phyloP scores from a whole-genome alignment of 92 coral and sea anemone genomes.

The Diadumene lineata region DNA sequence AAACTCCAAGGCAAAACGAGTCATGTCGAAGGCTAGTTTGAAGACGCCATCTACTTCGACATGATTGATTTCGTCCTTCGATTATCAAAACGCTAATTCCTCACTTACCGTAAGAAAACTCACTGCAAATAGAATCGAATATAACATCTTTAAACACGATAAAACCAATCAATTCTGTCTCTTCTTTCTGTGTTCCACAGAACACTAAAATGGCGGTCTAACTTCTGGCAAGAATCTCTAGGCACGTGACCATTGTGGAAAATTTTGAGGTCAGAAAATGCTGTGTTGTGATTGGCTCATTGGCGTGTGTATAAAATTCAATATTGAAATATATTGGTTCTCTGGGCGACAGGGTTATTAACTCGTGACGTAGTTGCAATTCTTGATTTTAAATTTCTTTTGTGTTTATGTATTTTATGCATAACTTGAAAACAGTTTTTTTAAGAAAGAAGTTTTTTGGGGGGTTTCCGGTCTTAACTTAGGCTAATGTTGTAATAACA shows the following conservation, averaged over 20 bases:
- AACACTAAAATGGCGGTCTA: conserved; percentile 40
- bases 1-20: not conserved
- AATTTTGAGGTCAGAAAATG: conserved; percentile 36
- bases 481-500: not conserved
- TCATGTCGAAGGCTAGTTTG: not conserved
- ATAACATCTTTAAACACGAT: conserved; percentile 14
- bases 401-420: conserved; percentile 18
- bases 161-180: conserved; percentile 16
- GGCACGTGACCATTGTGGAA: conserved; percentile 38
- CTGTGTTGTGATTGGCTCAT: conserved; percentile 14
- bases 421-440: not conserved
- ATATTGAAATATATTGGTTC: conserved; percentile 17
- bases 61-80: not conserved
- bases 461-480: not conserved
- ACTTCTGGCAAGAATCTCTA: not conserved
- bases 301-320: conserved; percentile 1
- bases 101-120: conserved; percentile 12
- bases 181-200: conserved; percentile 3
- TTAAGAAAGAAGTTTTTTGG: not conserved
- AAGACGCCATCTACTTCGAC: conserved; percentile 14
- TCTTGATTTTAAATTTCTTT: conserved; percentile 8
- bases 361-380: not conserved
- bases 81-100: not conserved
- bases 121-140: conserved; percentile 19
- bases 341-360: not conserved